Base-by-base conservation (phyloP, 2,113 vertebrate genomes). In the Haemorhous mexicanus region DNA sequence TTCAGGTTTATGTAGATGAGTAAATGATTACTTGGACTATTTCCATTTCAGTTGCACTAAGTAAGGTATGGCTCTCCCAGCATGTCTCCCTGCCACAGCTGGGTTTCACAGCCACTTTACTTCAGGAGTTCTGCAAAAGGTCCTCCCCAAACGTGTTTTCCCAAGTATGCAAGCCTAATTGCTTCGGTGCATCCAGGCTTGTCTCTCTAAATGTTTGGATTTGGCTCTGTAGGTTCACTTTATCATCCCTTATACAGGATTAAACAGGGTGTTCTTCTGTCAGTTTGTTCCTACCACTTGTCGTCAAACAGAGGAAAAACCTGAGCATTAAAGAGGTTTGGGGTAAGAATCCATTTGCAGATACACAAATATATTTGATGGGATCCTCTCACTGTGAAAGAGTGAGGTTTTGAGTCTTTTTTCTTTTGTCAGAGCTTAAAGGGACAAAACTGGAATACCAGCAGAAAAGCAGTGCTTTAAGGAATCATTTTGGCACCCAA, bases 11-110 rank as follows among this genome's bases (percentile, higher is more conserved):
- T 55, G 82, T 61, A 79, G 32, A 62, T 41, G 53, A 89, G 33
- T 87, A 93, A 94, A 95, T 77, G 78, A 55, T 93, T 93, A 90
- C 52, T 95, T 88, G 95, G 90, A 90, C 61, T 7, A 2, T 69
- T 95, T 93, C 93, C 85, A 95, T 67, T 93, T 93, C 64, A 84
- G 72, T 90, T 4, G 9, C 22, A 56, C 30, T 86, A 44, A 87
- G 72, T 50, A 91, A 91, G 50, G 59, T 59, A 77, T 80, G 55
- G 59, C 50, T 87, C 35, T 84, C 70, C 70, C 50, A 83, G 39
- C 3, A 1, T 6, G 2, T 56, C 39, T 83, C 13, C 32, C 26
- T 2, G 3, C 35, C 8, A 9, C 91, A 84, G 77, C 90, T 94
- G 85, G 44, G 33, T 83, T 35, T 44, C 1, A 6, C 14, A 46